Evolutionary conservation across 2,113 vertebrate species (phyloP).

Genomic region (Sigmodon hispidus): DNA sequence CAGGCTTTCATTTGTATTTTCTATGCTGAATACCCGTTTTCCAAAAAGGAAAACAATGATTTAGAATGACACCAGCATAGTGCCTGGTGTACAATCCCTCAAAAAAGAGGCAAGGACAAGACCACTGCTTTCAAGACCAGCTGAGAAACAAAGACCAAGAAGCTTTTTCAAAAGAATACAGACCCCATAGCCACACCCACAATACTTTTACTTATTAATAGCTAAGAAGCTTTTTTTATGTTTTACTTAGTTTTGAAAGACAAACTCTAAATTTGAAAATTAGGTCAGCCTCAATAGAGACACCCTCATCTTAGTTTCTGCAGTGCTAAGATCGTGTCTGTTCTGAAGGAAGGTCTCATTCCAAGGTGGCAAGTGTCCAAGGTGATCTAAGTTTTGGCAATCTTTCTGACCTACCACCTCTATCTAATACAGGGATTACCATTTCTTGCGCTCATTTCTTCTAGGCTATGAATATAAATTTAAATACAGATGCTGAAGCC

Average conservation of each 20-base stretch:
- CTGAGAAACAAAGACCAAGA: neutral
- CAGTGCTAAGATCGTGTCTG: neutral
- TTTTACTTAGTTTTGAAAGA: neutral
- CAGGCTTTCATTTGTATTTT: neutral
- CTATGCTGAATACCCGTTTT: neutral
- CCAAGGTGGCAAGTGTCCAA: too few relatives aligned
- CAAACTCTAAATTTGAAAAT: neutral
- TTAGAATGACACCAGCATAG: neutral
- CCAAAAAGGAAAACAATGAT: neutral
- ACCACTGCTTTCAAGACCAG: neutral
- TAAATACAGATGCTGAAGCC: neutral
- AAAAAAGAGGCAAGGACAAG: neutral
- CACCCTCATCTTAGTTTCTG: neutral
- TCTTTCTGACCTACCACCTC: neutral
- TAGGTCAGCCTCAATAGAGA: neutral
- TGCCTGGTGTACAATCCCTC: neutral
- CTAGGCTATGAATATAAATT: neutral
- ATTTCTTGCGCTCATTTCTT: neutral
- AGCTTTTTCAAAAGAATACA: neutral
- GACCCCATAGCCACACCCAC: neutral
- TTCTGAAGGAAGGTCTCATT: neutral
- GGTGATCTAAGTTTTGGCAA: neutral
- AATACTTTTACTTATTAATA: neutral
- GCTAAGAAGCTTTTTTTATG: neutral
- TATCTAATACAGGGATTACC: neutral